phyloP scores from a whole-genome alignment of 2,113 vertebrate species.

The Rhea pennata region DNA sequence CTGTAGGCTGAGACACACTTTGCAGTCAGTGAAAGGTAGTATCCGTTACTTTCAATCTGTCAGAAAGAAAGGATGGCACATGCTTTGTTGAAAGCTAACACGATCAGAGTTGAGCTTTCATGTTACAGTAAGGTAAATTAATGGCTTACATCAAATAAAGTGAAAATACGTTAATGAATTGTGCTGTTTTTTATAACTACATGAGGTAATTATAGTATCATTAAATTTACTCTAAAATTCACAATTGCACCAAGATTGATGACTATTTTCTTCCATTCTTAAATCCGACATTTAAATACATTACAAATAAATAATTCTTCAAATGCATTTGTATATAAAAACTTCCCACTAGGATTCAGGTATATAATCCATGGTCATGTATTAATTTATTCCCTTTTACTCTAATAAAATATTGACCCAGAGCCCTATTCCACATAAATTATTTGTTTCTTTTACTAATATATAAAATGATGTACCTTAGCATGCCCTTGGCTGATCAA shows the following conservation, averaged over 20 bases:
- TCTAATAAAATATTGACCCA: slow-evolving; percentile 45
- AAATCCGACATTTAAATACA: not conserved
- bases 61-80: not conserved
- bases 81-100: not conserved
- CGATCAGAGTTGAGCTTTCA: not conserved
- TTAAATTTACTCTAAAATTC: not conserved
- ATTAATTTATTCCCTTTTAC: slow-evolving; percentile 36
- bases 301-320: not conserved
- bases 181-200: not conserved
- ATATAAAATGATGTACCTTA: slow-evolving; percentile 40
- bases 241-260: not conserved
- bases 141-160: not conserved
- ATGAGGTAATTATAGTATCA: not conserved
- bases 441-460: not conserved
- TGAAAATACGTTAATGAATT: not conserved
- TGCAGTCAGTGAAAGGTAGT: not conserved
- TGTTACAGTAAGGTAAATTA: not conserved
- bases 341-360: not conserved
- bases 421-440: slow-evolving; percentile 41
- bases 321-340: not conserved
- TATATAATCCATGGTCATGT: not conserved
- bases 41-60: not conserved
- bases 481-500: slow-evolving; percentile 53
- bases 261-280: not conserved
- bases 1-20: not conserved